Conservation (phyloP, 2,113 vertebrate genomes). For the Phyllopteryx taeniolatus region DNA sequence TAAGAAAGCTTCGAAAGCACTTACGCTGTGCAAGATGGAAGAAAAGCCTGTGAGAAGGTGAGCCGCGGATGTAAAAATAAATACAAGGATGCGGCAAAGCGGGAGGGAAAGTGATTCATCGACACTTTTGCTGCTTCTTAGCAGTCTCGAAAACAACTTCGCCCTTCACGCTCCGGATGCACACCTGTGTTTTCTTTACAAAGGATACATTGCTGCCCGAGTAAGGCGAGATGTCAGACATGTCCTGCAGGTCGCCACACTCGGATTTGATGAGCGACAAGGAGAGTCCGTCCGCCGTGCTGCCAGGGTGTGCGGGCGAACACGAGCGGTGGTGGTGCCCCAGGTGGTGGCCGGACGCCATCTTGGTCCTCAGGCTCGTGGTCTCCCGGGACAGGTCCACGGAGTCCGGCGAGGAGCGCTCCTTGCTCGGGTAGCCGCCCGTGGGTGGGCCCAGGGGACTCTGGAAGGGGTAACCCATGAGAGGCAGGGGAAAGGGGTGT, state of each 20-base stretch:
- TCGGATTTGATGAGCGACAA: constrained; percentile 97
- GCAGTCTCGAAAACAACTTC: constrained; percentile 53
- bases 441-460: constrained; percentile 85
- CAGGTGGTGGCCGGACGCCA: constrained; percentile 89
- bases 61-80: constrained; percentile 65
- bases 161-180: constrained; percentile 34
- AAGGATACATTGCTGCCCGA: constrained; percentile 99
- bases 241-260: constrained; percentile 95
- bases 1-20: constrained; percentile 63
- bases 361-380: constrained; percentile 96
- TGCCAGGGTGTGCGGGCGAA: constrained; percentile 90
- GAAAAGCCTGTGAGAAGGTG: constrained; percentile 52
- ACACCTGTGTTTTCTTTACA: constrained; percentile 37
- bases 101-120: constrained; percentile 68
- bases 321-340: constrained; percentile 85
- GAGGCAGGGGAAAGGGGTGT: constrained; percentile 91
- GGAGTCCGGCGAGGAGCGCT: constrained; percentile 90
- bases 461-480: constrained; percentile 98
- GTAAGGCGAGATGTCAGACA: constrained; percentile 96
- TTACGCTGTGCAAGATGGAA: constrained; percentile 51
- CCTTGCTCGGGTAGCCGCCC: constrained; percentile 86
- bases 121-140: constrained; percentile 57
- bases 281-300: constrained; percentile 88
- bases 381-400: constrained; percentile 95
- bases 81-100: constrained; percentile 52